Base-by-base conservation (phyloP, 2,888 invertebrate species). In the Chrysopilus asiliformis region DNA sequence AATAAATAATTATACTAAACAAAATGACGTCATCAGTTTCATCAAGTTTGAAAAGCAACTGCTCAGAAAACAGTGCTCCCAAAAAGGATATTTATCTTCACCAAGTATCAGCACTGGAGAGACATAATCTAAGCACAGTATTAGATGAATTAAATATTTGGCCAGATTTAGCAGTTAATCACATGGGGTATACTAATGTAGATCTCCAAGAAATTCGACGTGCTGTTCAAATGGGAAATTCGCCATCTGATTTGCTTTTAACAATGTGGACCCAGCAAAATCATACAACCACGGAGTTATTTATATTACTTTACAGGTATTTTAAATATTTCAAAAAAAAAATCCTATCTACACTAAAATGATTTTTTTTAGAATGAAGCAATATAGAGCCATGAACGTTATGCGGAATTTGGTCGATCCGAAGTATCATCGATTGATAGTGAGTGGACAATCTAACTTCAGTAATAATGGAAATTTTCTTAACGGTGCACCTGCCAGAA, bases 191-290 rank as follows among this genome's bases (percentile, higher is more conserved):
- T 51, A 69, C 72, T 40, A 65, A 71, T 3, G 64, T 42, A 4
- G 59, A 61, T 28, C 47, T 60, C 12, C 50, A 56, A 41, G 53
- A 57, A 34, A 50, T 49, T 40, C n/a, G n/a, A n/a, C n/a, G n/a
- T n/a, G n/a, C n/a, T n/a, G n/a, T n/a, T n/a, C n/a, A n/a, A n/a
- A 22, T 71, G 2, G 70, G 70, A 4, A 58, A 61, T 13, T 81
- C 83, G 0, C 85, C 90, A 0, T 73, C 83, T 0, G 74, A 78
- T 43, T 75, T 79, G 47, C 66, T 93, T 19, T 66, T 93, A 13
- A 74, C 70, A 14, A 65, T 74, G 45, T 93, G 89, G 89, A 81
- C 83, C 0, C 76, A 79, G 48, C 71, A 77, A 40, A 90, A 90
- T 60, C 90, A 90, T 49, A 77, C 76, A 13, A 74, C 85, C 2